phyloP scores from a whole-genome alignment of 2,797 vertebrate genomes.

The Poecilia wingei region DNA sequence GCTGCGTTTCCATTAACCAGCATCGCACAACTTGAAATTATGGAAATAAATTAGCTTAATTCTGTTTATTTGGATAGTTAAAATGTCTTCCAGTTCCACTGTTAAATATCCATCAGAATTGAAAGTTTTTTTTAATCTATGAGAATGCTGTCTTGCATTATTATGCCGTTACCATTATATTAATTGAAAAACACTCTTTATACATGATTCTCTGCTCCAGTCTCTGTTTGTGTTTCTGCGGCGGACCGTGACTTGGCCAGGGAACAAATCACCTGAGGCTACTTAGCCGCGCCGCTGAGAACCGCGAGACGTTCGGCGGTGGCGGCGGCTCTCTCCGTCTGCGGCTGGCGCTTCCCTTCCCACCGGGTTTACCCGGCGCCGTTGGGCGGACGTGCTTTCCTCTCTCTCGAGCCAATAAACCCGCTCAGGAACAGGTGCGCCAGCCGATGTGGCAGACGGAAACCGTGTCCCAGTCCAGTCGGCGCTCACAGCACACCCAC shows the following conservation, averaged over 20 bases:
- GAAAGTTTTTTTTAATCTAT: no score
- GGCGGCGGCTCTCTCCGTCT: slow-evolving; percentile 7
- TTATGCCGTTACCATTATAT: no score
- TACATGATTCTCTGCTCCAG: not conserved
- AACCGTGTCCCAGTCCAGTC: slow-evolving; percentile 34
- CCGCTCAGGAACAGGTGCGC: slow-evolving; percentile 44
- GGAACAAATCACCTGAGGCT: slow-evolving; percentile 4
- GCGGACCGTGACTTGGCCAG: not conserved
- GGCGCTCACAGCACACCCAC: slow-evolving; percentile 38
- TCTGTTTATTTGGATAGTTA: no score
- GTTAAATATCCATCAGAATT: no score
- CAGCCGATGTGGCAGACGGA: slow-evolving; percentile 32
- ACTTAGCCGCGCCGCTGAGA: not conserved
- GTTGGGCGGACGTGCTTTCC: slow-evolving; percentile 38
- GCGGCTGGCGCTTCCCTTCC: slow-evolving; percentile 22
- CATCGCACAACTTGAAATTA: no score
- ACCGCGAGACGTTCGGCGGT: slow-evolving; percentile 8
- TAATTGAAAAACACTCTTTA: no score
- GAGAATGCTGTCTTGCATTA: no score
- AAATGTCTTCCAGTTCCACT: no score
- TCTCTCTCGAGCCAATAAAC: slow-evolving; percentile 44
- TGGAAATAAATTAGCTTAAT: no score
- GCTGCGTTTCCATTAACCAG: no score
- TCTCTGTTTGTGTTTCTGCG: not conserved
- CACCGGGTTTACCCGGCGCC: slow-evolving; percentile 21